A percentile compares a stretch with the other conserved stretches of the same genome.
These are phyloP conservation scores for Drosophila tripunctata DNA, from an alignment of 2,888 invertebrate species.

Conservation along the genomic window DNA sequence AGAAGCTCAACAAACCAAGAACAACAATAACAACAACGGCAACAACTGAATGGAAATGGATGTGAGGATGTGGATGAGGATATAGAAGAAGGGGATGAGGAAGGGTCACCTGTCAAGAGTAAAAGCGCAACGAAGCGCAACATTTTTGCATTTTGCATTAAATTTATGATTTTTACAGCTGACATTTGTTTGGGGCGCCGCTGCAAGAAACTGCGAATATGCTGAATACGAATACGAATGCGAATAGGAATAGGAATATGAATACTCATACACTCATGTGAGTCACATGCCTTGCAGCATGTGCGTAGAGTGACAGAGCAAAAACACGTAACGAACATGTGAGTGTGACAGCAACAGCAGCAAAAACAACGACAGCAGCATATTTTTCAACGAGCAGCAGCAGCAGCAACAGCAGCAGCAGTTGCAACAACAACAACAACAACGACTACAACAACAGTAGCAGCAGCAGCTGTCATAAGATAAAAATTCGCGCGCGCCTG, in stretches of 20 bases:
- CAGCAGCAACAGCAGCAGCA: constrained; percentile 60
- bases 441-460: constrained; percentile 53
- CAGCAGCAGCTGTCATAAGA: constrained; percentile 81
- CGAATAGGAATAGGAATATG: constrained; percentile 20
- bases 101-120: constrained; percentile 69
- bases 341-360: constrained; percentile 61
- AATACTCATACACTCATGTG: constrained; percentile 13
- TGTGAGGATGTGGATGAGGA: too few species aligned
- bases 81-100: too few species aligned
- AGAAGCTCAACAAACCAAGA: constrained; percentile 3
- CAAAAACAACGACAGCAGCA: constrained; percentile 63
- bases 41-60: neutral
- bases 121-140: constrained; percentile 77
- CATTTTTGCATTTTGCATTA: constrained; percentile 78
- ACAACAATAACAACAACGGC: neutral
- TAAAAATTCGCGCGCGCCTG: constrained; percentile 82
- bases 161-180: constrained; percentile 81
- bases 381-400: constrained; percentile 64
- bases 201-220: constrained; percentile 28
- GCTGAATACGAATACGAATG: constrained; percentile 10
- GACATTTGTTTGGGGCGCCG: constrained; percentile 78
- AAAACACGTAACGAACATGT: constrained; percentile 58
- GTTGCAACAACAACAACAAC: constrained; percentile 69
- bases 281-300: constrained; percentile 35
- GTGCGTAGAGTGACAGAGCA: constrained; percentile 70